Conservation (phyloP, 2,797 vertebrate genomes). For the Dipus sagitta region DNA sequence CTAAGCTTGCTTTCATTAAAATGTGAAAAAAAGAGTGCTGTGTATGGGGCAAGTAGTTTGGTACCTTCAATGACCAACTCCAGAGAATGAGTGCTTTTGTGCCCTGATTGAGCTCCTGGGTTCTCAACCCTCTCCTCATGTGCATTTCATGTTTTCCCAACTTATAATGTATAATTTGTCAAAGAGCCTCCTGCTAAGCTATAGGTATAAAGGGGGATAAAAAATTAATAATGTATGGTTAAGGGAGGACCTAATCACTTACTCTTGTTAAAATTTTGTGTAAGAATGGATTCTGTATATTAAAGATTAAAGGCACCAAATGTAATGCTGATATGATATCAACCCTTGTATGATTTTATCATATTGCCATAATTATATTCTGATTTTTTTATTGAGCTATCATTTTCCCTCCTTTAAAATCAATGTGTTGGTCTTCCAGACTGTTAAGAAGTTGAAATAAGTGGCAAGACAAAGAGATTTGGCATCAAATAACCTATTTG, state of each 20-base stretch:
- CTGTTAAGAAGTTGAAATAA: constrained; percentile 39
- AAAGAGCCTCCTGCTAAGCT: background rate
- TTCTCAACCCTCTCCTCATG: background rate
- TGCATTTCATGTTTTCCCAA: background rate
- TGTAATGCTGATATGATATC: constrained; percentile 39
- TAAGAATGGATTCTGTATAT: constrained; percentile 48
- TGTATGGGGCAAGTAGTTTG: background rate
- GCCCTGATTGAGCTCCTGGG: background rate
- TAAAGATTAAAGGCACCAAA: constrained; percentile 60
- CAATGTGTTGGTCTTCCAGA: background rate
- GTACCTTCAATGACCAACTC: constrained; percentile 30
- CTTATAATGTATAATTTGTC: constrained; percentile 19
- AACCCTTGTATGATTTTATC: constrained; percentile 57
- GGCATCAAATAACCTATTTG: constrained; percentile 15
- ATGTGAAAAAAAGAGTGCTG: constrained; percentile 31
- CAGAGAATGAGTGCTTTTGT: constrained; percentile 7
- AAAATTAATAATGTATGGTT: background rate
- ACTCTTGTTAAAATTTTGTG: constrained; percentile 43
- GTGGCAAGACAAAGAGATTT: constrained; percentile 42
- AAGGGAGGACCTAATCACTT: background rate
- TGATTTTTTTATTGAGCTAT: constrained; percentile 53
- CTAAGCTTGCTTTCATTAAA: constrained; percentile 77
- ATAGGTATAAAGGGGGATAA: background rate
- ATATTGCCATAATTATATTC: constrained; percentile 22
- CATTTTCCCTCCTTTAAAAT: constrained; percentile 57